Conservation (phyloP, 2,797 vertebrate species). For the Falco rusticolus region DNA sequence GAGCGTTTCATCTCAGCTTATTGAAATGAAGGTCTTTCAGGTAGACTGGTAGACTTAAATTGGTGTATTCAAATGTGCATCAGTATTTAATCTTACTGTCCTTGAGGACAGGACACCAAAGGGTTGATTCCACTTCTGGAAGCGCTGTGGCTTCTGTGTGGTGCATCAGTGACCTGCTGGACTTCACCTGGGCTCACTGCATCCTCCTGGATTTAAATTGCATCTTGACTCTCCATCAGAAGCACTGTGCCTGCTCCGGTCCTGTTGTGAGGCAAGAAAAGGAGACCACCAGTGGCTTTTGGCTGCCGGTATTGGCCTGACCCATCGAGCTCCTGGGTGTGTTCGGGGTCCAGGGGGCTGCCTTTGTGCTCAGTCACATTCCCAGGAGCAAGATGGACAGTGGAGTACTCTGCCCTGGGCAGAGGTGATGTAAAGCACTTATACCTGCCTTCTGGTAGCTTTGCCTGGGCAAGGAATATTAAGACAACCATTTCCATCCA, state of each 20-base stretch:
- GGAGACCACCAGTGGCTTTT: not conserved
- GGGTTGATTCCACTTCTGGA: not conserved
- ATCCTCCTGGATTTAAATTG: not conserved
- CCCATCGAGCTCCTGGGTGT: rapidly evolving
- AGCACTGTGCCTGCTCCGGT: not conserved
- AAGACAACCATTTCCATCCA: not conserved
- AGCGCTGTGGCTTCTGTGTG: not conserved
- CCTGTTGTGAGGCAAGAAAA: not conserved
- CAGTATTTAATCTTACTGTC: not conserved
- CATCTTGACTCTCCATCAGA: not conserved
- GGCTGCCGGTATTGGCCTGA: not conserved
- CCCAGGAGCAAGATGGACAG: not conserved
- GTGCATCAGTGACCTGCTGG: rapidly evolving
- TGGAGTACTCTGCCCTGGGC: not conserved
- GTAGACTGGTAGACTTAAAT: not conserved
- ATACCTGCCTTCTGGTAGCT: not conserved
- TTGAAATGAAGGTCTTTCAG: not conserved
- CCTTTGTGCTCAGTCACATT: rapidly evolving
- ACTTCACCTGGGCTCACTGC: not conserved
- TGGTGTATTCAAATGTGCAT: not conserved
- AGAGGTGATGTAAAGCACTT: not conserved
- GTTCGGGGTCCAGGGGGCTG: not conserved
- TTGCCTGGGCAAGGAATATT: not conserved
- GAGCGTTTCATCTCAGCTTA: not conserved
- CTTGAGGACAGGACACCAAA: not conserved